phyloP scores from a whole-genome alignment of 2,888 invertebrate genomes.

The Odontocolon sp. region DNA sequence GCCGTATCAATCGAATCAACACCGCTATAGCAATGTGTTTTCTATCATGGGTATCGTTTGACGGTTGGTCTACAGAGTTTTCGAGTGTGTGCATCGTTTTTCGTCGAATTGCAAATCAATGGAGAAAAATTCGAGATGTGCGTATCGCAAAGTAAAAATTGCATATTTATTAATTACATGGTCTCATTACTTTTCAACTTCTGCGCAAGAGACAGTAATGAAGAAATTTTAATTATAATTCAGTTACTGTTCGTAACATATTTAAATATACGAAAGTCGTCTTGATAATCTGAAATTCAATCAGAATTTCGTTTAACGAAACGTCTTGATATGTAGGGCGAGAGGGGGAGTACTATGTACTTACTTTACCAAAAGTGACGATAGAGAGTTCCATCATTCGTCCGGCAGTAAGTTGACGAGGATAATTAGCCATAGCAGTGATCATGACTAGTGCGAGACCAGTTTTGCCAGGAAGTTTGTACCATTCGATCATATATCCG shows the following conservation, averaged over 20 bases:
- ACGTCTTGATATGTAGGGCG: not conserved
- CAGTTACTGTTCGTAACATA: conserved; percentile 45
- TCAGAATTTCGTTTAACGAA: not conserved
- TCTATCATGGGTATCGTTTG: too few species aligned
- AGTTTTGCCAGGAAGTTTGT: conserved; percentile 45
- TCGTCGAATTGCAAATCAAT: too few species aligned
- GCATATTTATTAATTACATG: too few species aligned
- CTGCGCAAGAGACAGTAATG: too few species aligned
- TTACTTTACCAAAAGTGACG: conserved; percentile 48
- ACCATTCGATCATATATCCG: conserved; percentile 57
- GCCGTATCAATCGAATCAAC: too few species aligned
- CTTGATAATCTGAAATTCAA: conserved; percentile 40
- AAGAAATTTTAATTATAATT: not conserved
- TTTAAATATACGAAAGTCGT: conserved; percentile 47
- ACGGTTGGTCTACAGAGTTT: too few species aligned
- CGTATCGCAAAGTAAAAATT: too few species aligned
- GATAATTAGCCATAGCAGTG: conserved; percentile 48
- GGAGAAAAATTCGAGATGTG: too few species aligned
- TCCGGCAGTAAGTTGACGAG: conserved; percentile 55
- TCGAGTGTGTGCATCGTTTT: too few species aligned
- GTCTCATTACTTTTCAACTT: too few species aligned
- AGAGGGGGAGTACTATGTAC: not conserved
- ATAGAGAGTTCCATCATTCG: conserved; percentile 56
- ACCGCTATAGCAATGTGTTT: too few species aligned
- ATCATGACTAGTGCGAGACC: conserved; percentile 46